A percentile compares a stretch with the other conserved stretches of the same genome.
Conservation (phyloP, 2,113 vertebrate species). For the Eurypyga helias region DNA sequence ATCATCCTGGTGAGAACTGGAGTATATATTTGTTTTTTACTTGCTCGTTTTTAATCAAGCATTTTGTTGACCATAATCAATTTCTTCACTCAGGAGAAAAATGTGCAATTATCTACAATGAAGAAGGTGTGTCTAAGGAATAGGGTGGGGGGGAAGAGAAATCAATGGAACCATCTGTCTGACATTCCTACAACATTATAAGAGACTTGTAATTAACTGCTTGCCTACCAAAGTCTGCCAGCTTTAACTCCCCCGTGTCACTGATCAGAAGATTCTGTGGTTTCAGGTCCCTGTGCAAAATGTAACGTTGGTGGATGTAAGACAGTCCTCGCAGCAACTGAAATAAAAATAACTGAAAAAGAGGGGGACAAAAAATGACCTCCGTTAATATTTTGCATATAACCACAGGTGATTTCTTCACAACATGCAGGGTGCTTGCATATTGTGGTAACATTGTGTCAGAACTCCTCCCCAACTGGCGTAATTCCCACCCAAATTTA, state of each 20-base stretch:
- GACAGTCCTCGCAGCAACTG: constrained; percentile 95
- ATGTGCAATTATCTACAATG: constrained; percentile 65
- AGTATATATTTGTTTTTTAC: constrained; percentile 17
- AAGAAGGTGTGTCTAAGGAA: constrained; percentile 71
- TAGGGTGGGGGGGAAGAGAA: constrained; percentile 50
- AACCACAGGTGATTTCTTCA: constrained; percentile 66
- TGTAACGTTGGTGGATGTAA: constrained; percentile 97
- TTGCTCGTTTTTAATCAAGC: constrained; percentile 50
- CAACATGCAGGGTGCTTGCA: constrained; percentile 36
- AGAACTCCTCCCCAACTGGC: constrained; percentile 24
- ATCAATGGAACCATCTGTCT: constrained; percentile 76
- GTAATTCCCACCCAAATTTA: constrained; percentile 8
- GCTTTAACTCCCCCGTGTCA: constrained; percentile 95
- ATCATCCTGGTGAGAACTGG: neutral
- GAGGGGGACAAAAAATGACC: constrained; percentile 69
- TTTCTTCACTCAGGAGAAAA: constrained; percentile 53
- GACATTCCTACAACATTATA: constrained; percentile 76
- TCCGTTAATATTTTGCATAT: constrained; percentile 75
- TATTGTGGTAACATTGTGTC: constrained; percentile 29
- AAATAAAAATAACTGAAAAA: constrained; percentile 93
- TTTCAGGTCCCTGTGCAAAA: constrained; percentile 97
- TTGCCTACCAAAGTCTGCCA: constrained; percentile 95
- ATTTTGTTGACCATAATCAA: constrained; percentile 64
- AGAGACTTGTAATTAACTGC: constrained; percentile 80
- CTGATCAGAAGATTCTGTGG: constrained; percentile 98